phyloP scores from a whole-genome alignment of 2,113 vertebrate species.

The Neomonachus schauinslandi region DNA sequence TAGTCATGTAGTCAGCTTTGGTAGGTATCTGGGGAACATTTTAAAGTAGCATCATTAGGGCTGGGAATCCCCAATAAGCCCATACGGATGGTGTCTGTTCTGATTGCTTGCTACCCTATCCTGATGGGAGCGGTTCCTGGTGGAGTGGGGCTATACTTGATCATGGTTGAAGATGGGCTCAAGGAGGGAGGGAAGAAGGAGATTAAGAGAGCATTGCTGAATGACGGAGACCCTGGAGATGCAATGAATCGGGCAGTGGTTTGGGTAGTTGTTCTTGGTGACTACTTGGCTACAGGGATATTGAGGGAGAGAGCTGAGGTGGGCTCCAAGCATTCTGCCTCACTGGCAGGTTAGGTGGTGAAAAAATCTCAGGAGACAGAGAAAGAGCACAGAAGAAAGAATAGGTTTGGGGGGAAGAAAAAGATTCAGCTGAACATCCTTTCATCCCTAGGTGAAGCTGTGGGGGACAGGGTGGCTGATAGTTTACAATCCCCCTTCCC shows the following conservation, averaged over 20 bases:
- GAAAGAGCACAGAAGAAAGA: background rate
- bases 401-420: background rate
- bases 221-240: background rate
- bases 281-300: background rate
- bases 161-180: background rate
- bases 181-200: background rate
- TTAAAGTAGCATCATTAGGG: background rate
- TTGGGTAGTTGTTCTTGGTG: too few species aligned
- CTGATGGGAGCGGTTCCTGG: background rate
- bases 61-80: background rate
- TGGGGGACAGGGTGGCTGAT: background rate
- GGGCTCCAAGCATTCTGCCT: too few species aligned
- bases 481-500: background rate
- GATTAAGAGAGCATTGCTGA: background rate
- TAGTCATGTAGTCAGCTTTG: background rate
- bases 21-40: background rate
- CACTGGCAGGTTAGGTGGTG: background rate
- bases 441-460: background rate
- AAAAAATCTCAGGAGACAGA: background rate
- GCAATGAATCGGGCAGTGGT: background rate
- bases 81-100: background rate
- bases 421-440: background rate
- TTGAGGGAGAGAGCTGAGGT: background rate
- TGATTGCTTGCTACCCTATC: background rate
- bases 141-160: background rate